phyloP scores from a whole-genome alignment of 2,113 vertebrate genomes.

The Poeciliopsis prolifica region DNA sequence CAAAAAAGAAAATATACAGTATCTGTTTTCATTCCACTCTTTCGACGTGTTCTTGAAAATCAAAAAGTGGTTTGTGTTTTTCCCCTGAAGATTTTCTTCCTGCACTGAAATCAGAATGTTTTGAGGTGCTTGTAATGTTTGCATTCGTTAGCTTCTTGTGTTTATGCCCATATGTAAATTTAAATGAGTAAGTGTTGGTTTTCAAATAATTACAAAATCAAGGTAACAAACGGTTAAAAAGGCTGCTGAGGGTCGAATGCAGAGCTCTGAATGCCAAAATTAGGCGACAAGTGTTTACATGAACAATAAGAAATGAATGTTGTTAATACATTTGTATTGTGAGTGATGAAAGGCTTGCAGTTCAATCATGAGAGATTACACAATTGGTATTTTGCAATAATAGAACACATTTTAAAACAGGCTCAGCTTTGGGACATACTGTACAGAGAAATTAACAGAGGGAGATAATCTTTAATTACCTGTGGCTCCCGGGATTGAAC shows the following conservation, averaged over 20 bases:
- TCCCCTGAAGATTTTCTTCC: constrained; percentile 25
- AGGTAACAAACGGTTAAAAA: constrained; percentile 16
- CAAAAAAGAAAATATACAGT: constrained; percentile 6
- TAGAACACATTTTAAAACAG: constrained; percentile 29
- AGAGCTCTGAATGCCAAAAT: constrained; percentile 1
- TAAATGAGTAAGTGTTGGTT: constrained; percentile 10
- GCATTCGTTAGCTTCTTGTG: constrained; percentile 3
- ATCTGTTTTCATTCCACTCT: constrained; percentile 43
- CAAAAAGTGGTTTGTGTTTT: constrained; percentile 9
- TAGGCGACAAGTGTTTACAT: constrained; percentile 25
- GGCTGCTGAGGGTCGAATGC: constrained; percentile 7
- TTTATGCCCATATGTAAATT: constrained; percentile 2
- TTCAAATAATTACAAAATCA: constrained; percentile 36
- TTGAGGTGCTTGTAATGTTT: not conserved
- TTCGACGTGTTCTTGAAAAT: constrained; percentile 26
- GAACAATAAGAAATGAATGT: constrained; percentile 49
- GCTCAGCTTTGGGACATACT: constrained; percentile 5
- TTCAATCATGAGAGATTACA: constrained; percentile 55
- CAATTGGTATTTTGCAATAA: constrained; percentile 32
- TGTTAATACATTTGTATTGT: constrained; percentile 64
- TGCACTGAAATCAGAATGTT: constrained; percentile 36
- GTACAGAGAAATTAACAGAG: constrained; percentile 8
- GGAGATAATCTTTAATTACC: constrained; percentile 48
- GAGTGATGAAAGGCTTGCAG: constrained; percentile 42
- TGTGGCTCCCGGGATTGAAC: constrained; percentile 17